Conservation (phyloP, 2,888 invertebrate species). For the Yponomeuta plumbellus region DNA sequence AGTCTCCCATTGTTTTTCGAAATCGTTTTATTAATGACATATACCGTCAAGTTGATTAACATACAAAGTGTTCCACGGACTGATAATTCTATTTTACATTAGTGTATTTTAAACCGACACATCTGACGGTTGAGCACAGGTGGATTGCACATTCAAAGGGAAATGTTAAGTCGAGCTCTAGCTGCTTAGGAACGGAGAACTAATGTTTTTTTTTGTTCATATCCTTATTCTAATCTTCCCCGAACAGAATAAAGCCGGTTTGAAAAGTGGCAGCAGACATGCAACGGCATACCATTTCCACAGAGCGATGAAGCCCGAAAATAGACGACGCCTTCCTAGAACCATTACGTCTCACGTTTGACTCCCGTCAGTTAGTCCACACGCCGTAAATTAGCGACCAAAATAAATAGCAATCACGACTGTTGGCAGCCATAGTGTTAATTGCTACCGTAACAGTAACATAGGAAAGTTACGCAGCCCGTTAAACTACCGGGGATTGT, state of each 20-base stretch:
- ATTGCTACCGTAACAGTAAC: conserved; percentile 30
- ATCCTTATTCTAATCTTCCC: not conserved
- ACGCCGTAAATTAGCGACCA: conserved; percentile 54
- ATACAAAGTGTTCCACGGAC: conserved; percentile 64
- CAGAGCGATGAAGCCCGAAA: conserved; percentile 13
- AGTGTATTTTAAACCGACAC: conserved; percentile 31
- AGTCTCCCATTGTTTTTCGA: conserved; percentile 15
- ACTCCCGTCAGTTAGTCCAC: conserved; percentile 15
- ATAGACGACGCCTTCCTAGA: conserved; percentile 21
- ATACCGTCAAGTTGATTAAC: conserved; percentile 53
- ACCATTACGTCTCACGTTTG: conserved; percentile 14
- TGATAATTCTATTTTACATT: conserved; percentile 43
- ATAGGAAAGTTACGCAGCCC: not conserved
- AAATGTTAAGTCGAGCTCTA: not conserved
- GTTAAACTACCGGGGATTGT: conserved; percentile 1
- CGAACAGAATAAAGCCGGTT: not conserved
- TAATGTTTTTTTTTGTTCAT: not conserved
- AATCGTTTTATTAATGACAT: conserved; percentile 35
- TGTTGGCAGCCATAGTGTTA: conserved; percentile 38
- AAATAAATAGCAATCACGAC: conserved; percentile 49
- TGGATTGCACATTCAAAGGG: not conserved
- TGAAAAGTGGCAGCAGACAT: conserved; percentile 5
- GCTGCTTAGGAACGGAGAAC: not conserved
- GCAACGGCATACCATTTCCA: conserved; percentile 6
- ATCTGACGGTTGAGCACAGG: not conserved